Base-by-base conservation (phyloP, 1,140 invertebrate genomes). In the Drosophila neocordata region DNA sequence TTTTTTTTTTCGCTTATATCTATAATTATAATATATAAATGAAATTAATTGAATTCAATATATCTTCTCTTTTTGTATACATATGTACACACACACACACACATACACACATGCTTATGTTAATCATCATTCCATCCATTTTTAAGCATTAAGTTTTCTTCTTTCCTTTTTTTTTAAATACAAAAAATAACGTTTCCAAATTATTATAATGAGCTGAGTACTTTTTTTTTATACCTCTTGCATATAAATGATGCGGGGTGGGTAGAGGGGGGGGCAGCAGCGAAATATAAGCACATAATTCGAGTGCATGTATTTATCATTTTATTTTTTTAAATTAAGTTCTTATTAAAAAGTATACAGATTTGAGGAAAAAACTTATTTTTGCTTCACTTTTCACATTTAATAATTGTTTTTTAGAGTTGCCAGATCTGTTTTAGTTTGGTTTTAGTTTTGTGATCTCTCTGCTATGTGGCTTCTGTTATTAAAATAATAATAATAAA, bases 41-140 rank as follows among this genome's bases (percentile, higher is more conserved):
- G 35, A n/a, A 11, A 18, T 15, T 44, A 15, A 44, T 44, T 31
- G 27, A 3, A 18, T 41, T n/a, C 38, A 41, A 24, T n/a, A n/a
- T 24, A 1, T 44, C 41, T 48, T 11, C 41, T 48, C 8, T 48
- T 6, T 20, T 20, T 48, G 4, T 38, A 38, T 44, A 51, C 56
- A 64, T 38, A 73, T 22, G 55, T 13, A 48, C 38, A 41, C 37
- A 55, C 44, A 61, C 64, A 48, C 41, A 48, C 44, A 51, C 56
- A 64, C 31, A 55, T 38, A 61, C 64, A 48, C 41, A 48, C 8
- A 48, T 20, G n/a, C 41, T 48, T 48, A 78, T 64, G 63, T 74
- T 66, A 65, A 34, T 27, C 37, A 67, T 73, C 72, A 74, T 74
- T 74, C 63, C 72, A 74, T 74, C 71, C 63, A 74, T 52, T 48